phyloP scores from a whole-genome alignment of 1,140 invertebrate genomes.

The Gonatopus flavifemur region DNA sequence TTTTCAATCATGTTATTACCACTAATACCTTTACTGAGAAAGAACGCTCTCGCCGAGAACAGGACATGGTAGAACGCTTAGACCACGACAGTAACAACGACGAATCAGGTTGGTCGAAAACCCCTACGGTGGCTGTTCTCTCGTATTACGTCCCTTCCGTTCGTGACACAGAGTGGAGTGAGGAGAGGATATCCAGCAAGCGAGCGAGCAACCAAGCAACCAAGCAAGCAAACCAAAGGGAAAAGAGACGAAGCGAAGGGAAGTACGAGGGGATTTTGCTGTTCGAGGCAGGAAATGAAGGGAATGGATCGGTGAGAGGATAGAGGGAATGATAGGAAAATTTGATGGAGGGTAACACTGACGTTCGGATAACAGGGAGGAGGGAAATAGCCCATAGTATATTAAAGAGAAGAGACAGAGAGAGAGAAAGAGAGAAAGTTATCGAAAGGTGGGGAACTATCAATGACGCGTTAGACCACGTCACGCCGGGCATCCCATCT shows the following conservation, averaged over 20 bases:
- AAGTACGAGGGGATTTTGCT: slow-evolving; percentile 24
- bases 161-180: slow-evolving; percentile 35
- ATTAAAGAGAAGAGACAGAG: background rate
- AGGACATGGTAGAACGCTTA: slow-evolving; percentile 41
- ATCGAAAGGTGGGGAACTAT: slow-evolving; percentile 25
- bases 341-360: slow-evolving; percentile 48
- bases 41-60: slow-evolving; percentile 10
- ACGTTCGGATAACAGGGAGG: slow-evolving; percentile 1
- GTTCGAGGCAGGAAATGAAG: slow-evolving; percentile 49
- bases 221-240: no score
- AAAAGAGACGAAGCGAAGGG: slow-evolving; percentile 5
- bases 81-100: slow-evolving; percentile 15
- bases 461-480: slow-evolving; percentile 50
- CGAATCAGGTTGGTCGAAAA: slow-evolving; percentile 42
- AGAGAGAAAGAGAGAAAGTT: slow-evolving; percentile 12
- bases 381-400: no score
- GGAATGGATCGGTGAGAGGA: slow-evolving; percentile 38
- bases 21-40: no score
- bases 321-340: slow-evolving; percentile 51
- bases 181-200: no score
- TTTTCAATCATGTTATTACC: no score
- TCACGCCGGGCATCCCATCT: slow-evolving; percentile 47
- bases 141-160: slow-evolving; percentile 51
- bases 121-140: slow-evolving; percentile 37
- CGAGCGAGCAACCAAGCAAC: no score